A percentile compares a stretch with the other conserved stretches of the same genome.
Evolutionary conservation across 2,113 vertebrate genomes (phyloP).

Genomic region (Plectropomus leopardus): DNA sequence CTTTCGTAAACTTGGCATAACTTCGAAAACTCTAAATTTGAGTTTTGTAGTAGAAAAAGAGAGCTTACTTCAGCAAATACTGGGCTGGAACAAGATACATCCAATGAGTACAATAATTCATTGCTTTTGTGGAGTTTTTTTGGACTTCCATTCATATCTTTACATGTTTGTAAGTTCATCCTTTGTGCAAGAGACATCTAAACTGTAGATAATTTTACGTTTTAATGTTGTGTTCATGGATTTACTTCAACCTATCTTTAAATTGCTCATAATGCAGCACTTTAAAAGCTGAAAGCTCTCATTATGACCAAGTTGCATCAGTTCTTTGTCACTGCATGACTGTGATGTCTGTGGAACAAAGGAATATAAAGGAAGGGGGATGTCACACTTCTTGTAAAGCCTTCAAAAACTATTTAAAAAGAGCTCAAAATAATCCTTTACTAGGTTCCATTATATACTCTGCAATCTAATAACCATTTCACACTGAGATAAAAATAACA

Average conservation of each 20-base stretch:
- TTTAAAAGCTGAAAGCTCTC: constrained; percentile 2
- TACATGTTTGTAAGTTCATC: not conserved
- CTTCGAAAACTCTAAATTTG: not conserved
- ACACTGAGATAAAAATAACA: constrained; percentile 9
- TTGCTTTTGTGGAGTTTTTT: not conserved
- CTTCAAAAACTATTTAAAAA: not conserved
- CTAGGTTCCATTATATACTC: constrained; percentile 3
- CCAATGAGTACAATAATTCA: not conserved
- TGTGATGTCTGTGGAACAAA: constrained; percentile 16
- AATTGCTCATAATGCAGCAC: constrained; percentile 2
- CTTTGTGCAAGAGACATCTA: not conserved
- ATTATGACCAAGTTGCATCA: not conserved
- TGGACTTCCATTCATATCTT: constrained; percentile 4
- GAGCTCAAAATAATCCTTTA: not conserved
- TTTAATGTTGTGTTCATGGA: not conserved
- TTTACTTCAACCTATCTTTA: not conserved
- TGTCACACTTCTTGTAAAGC: constrained; percentile 8
- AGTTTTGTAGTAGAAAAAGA: not conserved
- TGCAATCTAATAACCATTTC: not conserved
- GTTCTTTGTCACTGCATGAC: constrained; percentile 12
- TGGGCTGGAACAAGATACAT: not conserved
- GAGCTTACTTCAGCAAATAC: constrained; percentile 2
- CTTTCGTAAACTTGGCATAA: constrained; percentile 10
- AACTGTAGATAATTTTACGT: not conserved
- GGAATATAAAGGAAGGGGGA: not conserved